Evolutionary conservation across 2,113 vertebrate species (phyloP).

Genomic region (Uropsilus gracilis): DNA sequence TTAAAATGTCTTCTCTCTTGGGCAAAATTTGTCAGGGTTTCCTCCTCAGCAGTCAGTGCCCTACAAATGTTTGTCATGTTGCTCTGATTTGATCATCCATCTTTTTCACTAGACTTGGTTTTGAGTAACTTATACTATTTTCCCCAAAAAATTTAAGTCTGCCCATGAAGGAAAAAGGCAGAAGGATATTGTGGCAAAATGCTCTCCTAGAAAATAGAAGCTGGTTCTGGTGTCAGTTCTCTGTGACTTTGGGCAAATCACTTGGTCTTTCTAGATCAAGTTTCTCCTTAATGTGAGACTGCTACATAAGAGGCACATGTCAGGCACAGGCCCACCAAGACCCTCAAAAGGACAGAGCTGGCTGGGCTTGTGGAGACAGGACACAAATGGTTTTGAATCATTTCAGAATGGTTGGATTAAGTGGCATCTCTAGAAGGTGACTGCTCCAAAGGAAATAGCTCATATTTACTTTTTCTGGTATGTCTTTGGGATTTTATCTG

Average conservation of each 20-base stretch:
- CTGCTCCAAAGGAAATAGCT: neutral
- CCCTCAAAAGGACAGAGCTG: neutral
- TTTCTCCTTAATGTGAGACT: neutral
- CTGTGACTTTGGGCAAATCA: slow-evolving; percentile 18
- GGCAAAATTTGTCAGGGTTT: neutral
- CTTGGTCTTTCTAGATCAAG: neutral
- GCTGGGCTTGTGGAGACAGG: neutral
- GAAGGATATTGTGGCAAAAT: slow-evolving; percentile 39
- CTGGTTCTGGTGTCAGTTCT: neutral
- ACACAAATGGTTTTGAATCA: neutral
- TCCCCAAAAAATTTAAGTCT: slow-evolving; percentile 26
- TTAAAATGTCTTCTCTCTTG: neutral
- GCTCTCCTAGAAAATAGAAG: slow-evolving; percentile 27
- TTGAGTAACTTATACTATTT: neutral
- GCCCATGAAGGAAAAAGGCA: slow-evolving; percentile 26
- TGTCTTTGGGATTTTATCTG: neutral
- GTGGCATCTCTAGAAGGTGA: neutral
- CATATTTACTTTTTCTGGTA: neutral
- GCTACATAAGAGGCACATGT: neutral
- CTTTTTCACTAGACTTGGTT: slow-evolving; percentile 32
- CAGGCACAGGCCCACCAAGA: neutral
- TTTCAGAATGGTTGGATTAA: neutral
- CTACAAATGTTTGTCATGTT: neutral
- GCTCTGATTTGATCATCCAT: neutral
- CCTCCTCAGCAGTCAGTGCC: neutral